A percentile compares a stretch with the other conserved stretches of the same genome.
Conservation (phyloP, 2,888 invertebrate genomes). For the Barypeithes pellucidus region DNA sequence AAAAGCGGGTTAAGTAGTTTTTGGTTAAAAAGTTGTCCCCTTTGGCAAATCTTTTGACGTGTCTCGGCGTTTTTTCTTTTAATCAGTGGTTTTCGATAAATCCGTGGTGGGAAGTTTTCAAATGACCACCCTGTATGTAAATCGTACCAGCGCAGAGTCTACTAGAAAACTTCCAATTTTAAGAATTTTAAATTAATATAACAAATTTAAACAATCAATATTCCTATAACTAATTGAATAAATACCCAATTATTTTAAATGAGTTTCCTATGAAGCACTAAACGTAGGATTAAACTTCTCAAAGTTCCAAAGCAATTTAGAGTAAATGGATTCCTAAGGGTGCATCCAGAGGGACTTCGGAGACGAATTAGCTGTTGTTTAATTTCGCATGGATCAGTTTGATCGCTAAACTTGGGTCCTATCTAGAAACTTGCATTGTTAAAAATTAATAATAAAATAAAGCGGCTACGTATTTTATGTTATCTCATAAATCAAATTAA, state of each 20-base stretch:
- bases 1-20: too few species aligned
- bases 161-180: too few species aligned
- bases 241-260: background rate
- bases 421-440: background rate
- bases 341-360: background rate
- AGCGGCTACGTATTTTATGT: background rate
- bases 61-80: too few species aligned
- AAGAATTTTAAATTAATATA: too few species aligned
- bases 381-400: slow-evolving; percentile 29
- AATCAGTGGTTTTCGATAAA: too few species aligned
- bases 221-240: background rate
- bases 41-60: too few species aligned
- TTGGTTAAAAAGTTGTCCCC: too few species aligned
- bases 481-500: too few species aligned
- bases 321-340: background rate
- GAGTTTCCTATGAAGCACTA: background rate
- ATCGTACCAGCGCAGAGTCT: too few species aligned
- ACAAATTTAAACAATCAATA: too few species aligned
- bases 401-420: slow-evolving; percentile 2
- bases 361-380: slow-evolving; percentile 7
- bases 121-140: too few species aligned
- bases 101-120: too few species aligned
- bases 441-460: background rate
- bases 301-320: slow-evolving; percentile 16
- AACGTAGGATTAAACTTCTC: background rate